Evolutionary conservation across 2,797 vertebrate genomes (phyloP), one percentile per base, ranked within the genome.

Genomic region (Sandelia bainsii): DNA sequence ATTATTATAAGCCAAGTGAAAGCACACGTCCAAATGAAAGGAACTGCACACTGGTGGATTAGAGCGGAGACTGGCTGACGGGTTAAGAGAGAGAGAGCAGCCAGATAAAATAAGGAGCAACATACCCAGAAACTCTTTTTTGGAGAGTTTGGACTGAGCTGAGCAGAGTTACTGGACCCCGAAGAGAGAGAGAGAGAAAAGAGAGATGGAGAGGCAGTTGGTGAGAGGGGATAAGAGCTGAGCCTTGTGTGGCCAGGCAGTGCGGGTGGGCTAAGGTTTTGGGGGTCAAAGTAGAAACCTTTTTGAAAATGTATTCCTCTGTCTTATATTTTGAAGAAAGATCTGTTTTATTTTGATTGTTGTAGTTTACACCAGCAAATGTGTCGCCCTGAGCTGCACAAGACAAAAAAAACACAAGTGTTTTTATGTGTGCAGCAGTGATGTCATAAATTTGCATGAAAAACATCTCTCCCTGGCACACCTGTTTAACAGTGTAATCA

Each of bases 201-300:
- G 23, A 54, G 64, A 71, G 70, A 59, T 13, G 8, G 63, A 48
- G 69, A 53, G 37, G 56, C 65, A 58, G 67, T 46, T 69, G 61
- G 69, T 49, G 42, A 59, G 54, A 22, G 46, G 69, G 64, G 66
- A 52, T 23, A 56, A 34, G 70, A 67, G 64, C 27, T 0, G 29
- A 49, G 80, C 1, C 61, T 42, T 65, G 50, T 69, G 8, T 4
- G 77, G 49, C 67, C 59, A 46, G 60, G 50, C 84, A 45, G 72
- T 16, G 56, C 61, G 91, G 91, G 92, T 92, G 91, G 93, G 82
- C 89, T 81, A 81, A 78, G 74, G 75, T 79, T n/a, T 87, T 79
- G 77, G 60, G 71, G 81, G 49, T 75, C n/a, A 20, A 77, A 73
- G 69, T 12, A 62, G 56, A 87, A 79, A 75, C 32, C 32, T 48